Base-by-base conservation (phyloP, 1,140 invertebrate genomes). In the Drosophila ficusphila region DNA sequence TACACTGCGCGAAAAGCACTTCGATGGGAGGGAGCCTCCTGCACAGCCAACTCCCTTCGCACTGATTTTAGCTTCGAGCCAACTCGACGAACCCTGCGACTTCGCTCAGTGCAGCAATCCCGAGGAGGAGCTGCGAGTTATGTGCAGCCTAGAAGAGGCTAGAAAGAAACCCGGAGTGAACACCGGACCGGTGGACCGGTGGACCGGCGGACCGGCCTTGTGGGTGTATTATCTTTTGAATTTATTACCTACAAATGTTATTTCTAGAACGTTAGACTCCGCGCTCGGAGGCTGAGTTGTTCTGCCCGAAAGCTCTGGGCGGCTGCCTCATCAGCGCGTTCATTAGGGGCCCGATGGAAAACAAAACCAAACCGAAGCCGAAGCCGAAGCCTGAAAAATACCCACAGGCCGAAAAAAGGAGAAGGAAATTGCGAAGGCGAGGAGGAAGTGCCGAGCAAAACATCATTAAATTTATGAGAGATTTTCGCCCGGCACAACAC, bases 181-280 rank as follows among this genome's bases (percentile, higher is more conserved):
- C 65, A 39, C 38, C 39, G 39, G 23, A 33, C 44, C 39, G 57
- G n/a, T n/a, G n/a, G n/a, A n/a, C n/a, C n/a, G n/a, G n/a, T n/a
- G n/a, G n/a, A n/a, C n/a, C n/a, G n/a, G n/a, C n/a, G n/a, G n/a
- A 21, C 5, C 19, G 47, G 36, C 36, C 67, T 70, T 57, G 81
- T 86, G 81, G 81, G 81, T 85, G 81, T 85, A 85, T 85, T 85
- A 85, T 85, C 81, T 85, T 86, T 85, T 79, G 81, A 85, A 85
- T 85, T 85, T 85, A 85, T 85, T 85, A 86, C 81, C 81, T 69
- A 86, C 81, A 85, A 85, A 85, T 85, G 81, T 85, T 85, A 85
- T 85, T 85, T 85, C 81, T 85, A 79, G 81, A 79, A 81, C 81
- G 81, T 85, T 85, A 86, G 81, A 86, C 81, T 72, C 72, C 44